Base-by-base conservation (phyloP, 2,888 invertebrate genomes). In the Polietes domitor region DNA sequence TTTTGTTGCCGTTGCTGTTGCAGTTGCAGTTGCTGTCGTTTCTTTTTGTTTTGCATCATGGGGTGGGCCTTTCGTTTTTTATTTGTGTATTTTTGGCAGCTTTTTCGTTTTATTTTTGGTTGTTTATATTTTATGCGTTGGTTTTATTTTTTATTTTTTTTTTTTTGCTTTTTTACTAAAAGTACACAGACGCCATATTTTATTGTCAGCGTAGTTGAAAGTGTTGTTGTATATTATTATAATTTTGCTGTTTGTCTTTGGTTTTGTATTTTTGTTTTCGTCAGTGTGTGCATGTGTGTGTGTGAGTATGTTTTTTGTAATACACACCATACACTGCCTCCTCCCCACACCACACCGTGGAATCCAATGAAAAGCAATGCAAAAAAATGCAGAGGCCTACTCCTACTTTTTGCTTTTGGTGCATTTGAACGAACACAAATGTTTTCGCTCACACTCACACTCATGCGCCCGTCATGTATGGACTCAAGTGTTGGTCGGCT, bases 41-140 rank as follows among this genome's bases (percentile, higher is more conserved):
- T 79, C 43, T 24, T 55, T 53, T 15, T n/a, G 74, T 71, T 77
- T 80, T 71, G 71, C 80, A 85, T 61, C 73, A 73, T 79, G 75
- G 81, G 84, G 78, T 87, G 86, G 84, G 81, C 85, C 73, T 85
- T 86, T 80, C 77, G 77, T 83, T 84, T 86, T 84, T 84, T 84
- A 82, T 86, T 84, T 73, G 86, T 83, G 58, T 43, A 43, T 41
- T 84, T 84, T 84, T 73, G 77, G 81, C 75, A 81, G 78, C 61
- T 72, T 84, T 80, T 58, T 77, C 73, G 41, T 47, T 37, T 68
- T 79, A 47, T 71, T 74, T 73, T 68, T 68, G 43, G 41, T 43
- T 43, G 68, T 68, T 68, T 68, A 15, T 43, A 68, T 68, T 76
- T 74, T 71, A 77, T 21, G 21, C 10, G n/a, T 19, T 58, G 15